Evolutionary conservation across 2,888 invertebrate genomes (phyloP).

Genomic region (Corbicula japonica): DNA sequence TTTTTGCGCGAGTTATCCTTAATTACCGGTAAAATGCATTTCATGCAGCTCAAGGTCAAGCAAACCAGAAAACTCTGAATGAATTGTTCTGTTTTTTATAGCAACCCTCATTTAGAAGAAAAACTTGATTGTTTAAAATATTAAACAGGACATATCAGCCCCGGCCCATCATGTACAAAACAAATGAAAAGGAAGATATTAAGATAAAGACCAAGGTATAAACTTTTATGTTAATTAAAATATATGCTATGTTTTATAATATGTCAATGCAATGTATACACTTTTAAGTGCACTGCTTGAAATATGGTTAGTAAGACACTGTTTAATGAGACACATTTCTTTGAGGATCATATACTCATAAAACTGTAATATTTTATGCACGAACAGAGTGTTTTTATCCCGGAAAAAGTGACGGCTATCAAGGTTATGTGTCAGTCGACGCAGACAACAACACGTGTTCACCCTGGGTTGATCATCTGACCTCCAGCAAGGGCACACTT

Average conservation of each 20-base stretch:
- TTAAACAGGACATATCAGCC: too few species aligned
- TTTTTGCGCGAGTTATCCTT: too few species aligned
- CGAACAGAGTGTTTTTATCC: slow-evolving; percentile 43
- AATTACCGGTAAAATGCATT: too few species aligned
- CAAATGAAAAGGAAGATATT: too few species aligned
- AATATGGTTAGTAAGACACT: not conserved
- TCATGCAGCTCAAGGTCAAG: too few species aligned
- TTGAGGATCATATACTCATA: not conserved
- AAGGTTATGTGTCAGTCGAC: slow-evolving; percentile 24
- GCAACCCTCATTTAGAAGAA: too few species aligned
- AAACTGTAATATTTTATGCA: not conserved
- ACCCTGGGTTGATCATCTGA: slow-evolving; percentile 5
- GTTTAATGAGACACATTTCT: not conserved
- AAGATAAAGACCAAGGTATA: too few species aligned
- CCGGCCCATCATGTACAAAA: too few species aligned
- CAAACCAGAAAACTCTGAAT: too few species aligned
- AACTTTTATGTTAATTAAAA: not conserved
- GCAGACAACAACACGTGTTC: slow-evolving; percentile 6
- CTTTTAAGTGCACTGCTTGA: not conserved
- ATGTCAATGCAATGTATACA: not conserved
- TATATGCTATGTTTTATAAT: not conserved
- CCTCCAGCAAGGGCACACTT: not conserved
- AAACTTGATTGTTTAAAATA: too few species aligned
- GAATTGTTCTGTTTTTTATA: too few species aligned
- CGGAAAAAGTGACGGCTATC: slow-evolving; percentile 6